phyloP scores from a whole-genome alignment of 1,140 invertebrate genomes.

The Hydropsyche tenuis region DNA sequence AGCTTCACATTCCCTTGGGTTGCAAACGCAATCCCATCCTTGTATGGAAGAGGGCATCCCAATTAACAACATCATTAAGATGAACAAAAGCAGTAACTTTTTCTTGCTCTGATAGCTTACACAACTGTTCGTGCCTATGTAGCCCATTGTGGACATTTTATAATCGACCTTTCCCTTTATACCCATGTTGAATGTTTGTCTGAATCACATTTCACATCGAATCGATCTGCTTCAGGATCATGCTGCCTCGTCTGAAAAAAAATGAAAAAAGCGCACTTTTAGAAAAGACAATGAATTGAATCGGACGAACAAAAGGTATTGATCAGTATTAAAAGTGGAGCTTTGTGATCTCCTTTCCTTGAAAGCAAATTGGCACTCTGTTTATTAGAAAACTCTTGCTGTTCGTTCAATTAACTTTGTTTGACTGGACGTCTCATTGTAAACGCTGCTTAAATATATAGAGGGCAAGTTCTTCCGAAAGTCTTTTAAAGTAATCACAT shows the following conservation, averaged over 20 bases:
- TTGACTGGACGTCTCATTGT: conserved; percentile 13
- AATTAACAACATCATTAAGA: conserved; percentile 57
- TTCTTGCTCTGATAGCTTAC: conserved; percentile 19
- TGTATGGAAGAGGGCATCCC: conserved; percentile 53
- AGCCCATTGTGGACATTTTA: conserved; percentile 12
- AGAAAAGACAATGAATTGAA: no score
- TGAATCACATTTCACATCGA: no score
- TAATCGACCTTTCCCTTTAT: background rate
- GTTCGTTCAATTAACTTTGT: conserved; percentile 21
- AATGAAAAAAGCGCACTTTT: no score
- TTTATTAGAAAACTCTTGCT: conserved; percentile 27
- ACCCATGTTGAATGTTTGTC: background rate
- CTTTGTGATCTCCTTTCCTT: background rate
- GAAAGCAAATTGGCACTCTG: conserved; percentile 18
- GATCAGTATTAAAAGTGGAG: background rate
- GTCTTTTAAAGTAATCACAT: conserved; percentile 7
- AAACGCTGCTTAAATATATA: conserved; percentile 2
- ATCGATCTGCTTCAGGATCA: no score
- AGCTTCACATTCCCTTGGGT: conserved; percentile 66
- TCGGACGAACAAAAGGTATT: background rate
- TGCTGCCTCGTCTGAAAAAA: no score
- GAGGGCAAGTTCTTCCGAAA: background rate
- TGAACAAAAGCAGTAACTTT: conserved; percentile 46
- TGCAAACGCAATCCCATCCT: conserved; percentile 65
- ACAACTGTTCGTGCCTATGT: conserved; percentile 1